Conservation (phyloP, 2,888 invertebrate species). For the Lasioglossum lativentre region DNA sequence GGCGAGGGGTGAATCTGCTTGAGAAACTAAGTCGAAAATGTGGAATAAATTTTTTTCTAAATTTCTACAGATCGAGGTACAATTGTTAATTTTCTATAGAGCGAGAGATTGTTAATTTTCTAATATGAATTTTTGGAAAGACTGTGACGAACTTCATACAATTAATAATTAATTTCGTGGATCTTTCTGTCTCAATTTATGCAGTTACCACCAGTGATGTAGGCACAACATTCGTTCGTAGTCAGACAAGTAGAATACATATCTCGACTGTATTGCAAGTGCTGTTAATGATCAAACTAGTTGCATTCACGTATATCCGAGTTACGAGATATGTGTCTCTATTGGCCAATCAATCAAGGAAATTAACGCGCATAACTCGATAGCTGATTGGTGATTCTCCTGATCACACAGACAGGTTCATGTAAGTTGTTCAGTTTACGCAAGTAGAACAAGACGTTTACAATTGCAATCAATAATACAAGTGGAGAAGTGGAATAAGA, state of each 20-base stretch:
- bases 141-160: too few species aligned
- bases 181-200: not conserved
- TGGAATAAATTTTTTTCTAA: too few species aligned
- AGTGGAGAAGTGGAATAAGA: too few species aligned
- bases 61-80: too few species aligned
- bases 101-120: too few species aligned
- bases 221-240: not conserved
- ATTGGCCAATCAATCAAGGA: slow-evolving; percentile 5
- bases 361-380: slow-evolving; percentile 3
- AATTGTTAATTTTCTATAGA: too few species aligned
- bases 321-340: not conserved
- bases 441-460: not conserved
- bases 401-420: not conserved
- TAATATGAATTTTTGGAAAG: too few species aligned
- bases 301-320: not conserved
- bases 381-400: not conserved
- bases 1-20: too few species aligned
- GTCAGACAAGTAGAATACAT: not conserved
- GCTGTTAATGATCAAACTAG: not conserved
- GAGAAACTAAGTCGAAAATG: too few species aligned
- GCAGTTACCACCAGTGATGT: not conserved
- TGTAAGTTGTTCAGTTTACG: not conserved
- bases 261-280: not conserved
- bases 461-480: too few species aligned
- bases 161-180: not conserved